Conservation (phyloP, 2,797 vertebrate genomes). For the Mormyrops attenuatus region DNA sequence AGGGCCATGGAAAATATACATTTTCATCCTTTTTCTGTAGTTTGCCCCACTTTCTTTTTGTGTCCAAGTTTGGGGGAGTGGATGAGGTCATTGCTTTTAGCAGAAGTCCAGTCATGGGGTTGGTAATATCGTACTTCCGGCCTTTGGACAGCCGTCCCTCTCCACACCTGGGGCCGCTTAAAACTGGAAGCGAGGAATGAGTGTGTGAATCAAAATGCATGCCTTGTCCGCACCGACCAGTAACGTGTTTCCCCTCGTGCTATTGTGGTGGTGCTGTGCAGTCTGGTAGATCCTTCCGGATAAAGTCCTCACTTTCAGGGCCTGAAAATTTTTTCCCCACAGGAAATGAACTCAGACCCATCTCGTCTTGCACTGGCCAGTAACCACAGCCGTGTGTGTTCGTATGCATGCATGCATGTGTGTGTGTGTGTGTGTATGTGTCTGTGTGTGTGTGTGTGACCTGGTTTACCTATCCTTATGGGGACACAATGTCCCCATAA, state of each 20-base stretch:
- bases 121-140: not conserved
- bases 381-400: not conserved
- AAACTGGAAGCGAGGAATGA: not conserved
- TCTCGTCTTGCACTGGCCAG: not conserved
- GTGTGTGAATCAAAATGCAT: not conserved
- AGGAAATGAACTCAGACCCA: constrained; percentile 13
- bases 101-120: not conserved
- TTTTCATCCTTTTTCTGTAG: constrained; percentile 32
- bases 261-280: not conserved
- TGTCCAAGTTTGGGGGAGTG: not conserved
- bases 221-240: not conserved
- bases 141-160: not conserved
- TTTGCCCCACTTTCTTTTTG: constrained; percentile 21
- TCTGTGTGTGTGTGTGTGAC: not conserved
- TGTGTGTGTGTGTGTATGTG: not conserved
- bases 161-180: not conserved
- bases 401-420: not conserved
- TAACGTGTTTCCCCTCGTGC: not conserved
- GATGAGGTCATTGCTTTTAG: not conserved
- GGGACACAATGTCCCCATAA: too few relatives aligned
- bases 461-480: too few relatives aligned
- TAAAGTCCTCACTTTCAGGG: not conserved
- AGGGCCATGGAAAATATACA: constrained; percentile 41
- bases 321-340: not conserved
- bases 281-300: not conserved